phyloP scores from a whole-genome alignment of 1,140 invertebrate species.

The Drosophila mauritiana region DNA sequence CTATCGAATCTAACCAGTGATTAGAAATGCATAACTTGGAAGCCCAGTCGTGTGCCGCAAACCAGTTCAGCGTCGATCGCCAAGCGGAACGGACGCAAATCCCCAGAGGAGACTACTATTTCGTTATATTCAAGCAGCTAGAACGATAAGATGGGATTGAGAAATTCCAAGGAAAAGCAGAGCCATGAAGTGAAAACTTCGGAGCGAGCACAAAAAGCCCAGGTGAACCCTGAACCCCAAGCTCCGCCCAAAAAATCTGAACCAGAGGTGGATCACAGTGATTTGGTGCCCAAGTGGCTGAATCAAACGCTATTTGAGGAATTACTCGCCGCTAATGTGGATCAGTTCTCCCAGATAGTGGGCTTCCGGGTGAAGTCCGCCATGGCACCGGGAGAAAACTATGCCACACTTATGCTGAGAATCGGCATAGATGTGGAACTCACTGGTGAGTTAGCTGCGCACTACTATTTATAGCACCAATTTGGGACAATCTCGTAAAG shows the following conservation, averaged over 20 bases:
- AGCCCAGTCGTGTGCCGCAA: neutral
- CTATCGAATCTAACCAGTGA: neutral
- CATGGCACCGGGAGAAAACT: conserved; percentile 69
- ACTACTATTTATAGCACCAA: neutral
- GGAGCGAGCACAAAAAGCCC: neutral
- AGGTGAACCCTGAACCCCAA: neutral
- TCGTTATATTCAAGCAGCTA: neutral
- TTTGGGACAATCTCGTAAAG: neutral
- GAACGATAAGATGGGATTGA: conserved; percentile 20
- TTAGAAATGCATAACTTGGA: conserved; percentile 22
- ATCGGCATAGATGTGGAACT: conserved; percentile 65
- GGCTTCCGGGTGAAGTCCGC: conserved; percentile 55
- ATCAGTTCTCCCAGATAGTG: conserved; percentile 68
- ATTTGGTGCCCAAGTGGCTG: conserved; percentile 83
- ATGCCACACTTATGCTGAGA: conserved; percentile 68
- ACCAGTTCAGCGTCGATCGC: conserved; percentile 25
- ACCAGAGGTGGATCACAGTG: conserved; percentile 7
- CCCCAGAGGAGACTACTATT: neutral
- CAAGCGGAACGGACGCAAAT: conserved; percentile 5
- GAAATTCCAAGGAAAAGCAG: conserved; percentile 20
- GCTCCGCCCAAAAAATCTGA: neutral
- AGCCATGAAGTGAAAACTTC: conserved; percentile 7
- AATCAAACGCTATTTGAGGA: conserved; percentile 83
- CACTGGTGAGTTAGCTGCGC: conserved; percentile 36
- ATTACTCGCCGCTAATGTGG: conserved; percentile 75